Evolutionary conservation across 2,797 vertebrate genomes (phyloP).

Genomic region (Falco rusticolus): DNA sequence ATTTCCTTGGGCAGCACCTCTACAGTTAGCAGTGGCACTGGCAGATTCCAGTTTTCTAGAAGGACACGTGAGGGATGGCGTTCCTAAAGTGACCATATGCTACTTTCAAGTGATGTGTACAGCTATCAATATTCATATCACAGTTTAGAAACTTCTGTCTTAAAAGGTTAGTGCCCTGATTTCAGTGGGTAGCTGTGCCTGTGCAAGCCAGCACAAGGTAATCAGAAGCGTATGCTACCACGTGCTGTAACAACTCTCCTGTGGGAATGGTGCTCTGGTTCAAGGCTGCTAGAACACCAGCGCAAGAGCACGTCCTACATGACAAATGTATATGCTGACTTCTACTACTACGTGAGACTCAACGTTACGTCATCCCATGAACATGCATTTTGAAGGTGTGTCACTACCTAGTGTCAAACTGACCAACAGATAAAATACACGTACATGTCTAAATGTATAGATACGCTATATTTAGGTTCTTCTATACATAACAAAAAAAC

Average conservation of each 20-base stretch:
- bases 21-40: background rate
- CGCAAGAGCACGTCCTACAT: fast-evolving
- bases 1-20: background rate
- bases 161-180: background rate
- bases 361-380: background rate
- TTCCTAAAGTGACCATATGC: background rate
- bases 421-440: background rate
- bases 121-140: background rate
- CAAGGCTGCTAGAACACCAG: background rate
- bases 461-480: background rate
- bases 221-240: background rate
- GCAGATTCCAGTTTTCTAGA: background rate
- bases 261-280: background rate
- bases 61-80: background rate
- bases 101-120: background rate
- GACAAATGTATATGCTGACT: background rate
- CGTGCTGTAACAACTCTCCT: background rate
- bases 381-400: background rate
- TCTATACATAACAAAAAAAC: fast-evolving
- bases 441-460: background rate
- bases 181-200: background rate
- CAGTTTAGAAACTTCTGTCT: background rate
- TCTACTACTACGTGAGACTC: background rate
- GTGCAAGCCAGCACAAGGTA: background rate
- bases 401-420: background rate